Conservation (phyloP, 2,888 invertebrate genomes). For the Scaptomyza polygonia region DNA sequence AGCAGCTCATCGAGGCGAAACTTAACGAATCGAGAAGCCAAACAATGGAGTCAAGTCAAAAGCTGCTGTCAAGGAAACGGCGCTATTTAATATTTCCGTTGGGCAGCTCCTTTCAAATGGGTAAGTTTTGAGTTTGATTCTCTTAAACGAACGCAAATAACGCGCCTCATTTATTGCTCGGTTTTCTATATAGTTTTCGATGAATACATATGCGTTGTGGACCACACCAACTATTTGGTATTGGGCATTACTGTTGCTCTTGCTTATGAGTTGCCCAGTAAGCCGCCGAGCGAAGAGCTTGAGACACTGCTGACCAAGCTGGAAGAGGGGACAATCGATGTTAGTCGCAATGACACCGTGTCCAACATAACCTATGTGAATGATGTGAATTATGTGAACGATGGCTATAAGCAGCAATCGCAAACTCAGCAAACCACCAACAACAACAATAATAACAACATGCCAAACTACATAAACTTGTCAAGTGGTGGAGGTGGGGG, state of each 20-base stretch:
- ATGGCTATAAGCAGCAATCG: conserved; percentile 11
- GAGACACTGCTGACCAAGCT: conserved; percentile 76
- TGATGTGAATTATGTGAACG: conserved; percentile 41
- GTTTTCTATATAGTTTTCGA: conserved; percentile 78
- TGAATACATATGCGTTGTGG: conserved; percentile 83
- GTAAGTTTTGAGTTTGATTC: conserved; percentile 61
- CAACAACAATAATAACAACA: conserved; percentile 26
- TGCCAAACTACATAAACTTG: conserved; percentile 61
- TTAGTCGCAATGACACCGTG: conserved; percentile 80
- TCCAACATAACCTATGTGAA: conserved; percentile 72
- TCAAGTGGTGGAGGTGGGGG: conserved; percentile 20
- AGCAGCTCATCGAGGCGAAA: conserved; percentile 60
- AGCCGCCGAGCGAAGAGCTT: conserved; percentile 84
- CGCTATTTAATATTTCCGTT: conserved; percentile 85
- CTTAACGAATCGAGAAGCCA: conserved; percentile 50
- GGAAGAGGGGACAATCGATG: conserved; percentile 77
- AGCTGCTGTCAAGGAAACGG: conserved; percentile 83
- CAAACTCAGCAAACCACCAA: conserved; percentile 10
- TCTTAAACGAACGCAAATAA: conserved; percentile 26
- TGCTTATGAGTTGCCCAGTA: conserved; percentile 91
- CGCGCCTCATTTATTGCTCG: conserved; percentile 31
- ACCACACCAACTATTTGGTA: conserved; percentile 85
- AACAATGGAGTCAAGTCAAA: conserved; percentile 50
- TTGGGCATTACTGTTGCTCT: conserved; percentile 90
- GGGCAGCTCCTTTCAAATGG: conserved; percentile 85